Conservation (phyloP, 2,797 vertebrate species). For the Lerista edwardsae region DNA sequence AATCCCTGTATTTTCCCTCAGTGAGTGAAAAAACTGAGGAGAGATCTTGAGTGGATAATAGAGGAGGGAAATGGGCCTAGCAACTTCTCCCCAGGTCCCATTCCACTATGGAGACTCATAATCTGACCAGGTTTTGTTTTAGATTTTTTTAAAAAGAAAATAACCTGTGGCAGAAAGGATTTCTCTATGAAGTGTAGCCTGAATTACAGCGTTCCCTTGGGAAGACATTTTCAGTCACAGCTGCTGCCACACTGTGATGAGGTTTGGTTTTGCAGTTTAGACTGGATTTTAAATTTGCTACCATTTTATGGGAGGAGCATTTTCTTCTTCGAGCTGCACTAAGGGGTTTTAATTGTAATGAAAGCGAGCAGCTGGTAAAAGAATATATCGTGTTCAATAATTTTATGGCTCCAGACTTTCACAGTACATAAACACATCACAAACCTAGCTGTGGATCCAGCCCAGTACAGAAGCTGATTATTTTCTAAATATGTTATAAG, state of each 20-base stretch:
- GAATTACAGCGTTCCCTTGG: background rate
- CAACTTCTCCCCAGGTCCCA: background rate
- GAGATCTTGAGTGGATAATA: background rate
- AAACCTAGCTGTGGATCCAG: background rate
- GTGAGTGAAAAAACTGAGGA: background rate
- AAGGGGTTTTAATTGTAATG: background rate
- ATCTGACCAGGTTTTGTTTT: background rate
- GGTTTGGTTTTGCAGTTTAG: background rate
- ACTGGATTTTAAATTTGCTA: background rate
- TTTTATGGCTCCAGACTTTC: conserved; percentile 6
- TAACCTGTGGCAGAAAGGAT: background rate
- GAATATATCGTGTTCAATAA: conserved; percentile 3
- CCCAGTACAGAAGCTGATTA: background rate
- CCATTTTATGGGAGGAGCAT: background rate
- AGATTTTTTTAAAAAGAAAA: background rate
- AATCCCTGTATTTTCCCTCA: background rate
- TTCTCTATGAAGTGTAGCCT: background rate
- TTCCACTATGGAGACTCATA: background rate
- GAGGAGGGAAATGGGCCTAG: background rate
- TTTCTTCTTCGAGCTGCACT: background rate
- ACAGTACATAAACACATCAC: conserved; percentile 14
- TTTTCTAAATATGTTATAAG: background rate
- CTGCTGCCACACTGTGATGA: background rate
- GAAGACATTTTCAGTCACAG: background rate
- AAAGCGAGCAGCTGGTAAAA: background rate